These are phyloP conservation scores for Percopsis omiscomaycus DNA, from an alignment of 2,797 vertebrate species.

Conservation along the genomic window DNA sequence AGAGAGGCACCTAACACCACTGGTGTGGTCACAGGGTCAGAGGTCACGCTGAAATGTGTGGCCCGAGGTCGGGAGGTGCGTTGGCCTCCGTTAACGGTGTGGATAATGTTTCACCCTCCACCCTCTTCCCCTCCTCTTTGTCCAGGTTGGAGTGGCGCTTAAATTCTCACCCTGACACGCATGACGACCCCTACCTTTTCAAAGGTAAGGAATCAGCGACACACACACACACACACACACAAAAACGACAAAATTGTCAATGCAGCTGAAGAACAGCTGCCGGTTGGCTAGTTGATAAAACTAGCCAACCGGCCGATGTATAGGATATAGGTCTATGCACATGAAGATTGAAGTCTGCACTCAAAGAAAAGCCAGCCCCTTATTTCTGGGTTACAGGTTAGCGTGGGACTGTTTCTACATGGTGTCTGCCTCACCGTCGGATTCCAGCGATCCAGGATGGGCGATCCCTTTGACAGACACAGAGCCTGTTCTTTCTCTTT, in stretches of 20 bases:
- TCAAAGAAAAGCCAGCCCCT: conserved; percentile 4
- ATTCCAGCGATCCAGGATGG: neutral
- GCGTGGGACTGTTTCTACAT: conserved; percentile 12
- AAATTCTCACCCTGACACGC: conserved; percentile 68
- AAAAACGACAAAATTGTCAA: too few relatives aligned
- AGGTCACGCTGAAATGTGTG: conserved; percentile 80
- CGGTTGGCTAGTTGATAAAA: too few relatives aligned
- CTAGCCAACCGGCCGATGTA: too few relatives aligned
- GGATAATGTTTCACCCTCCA: conserved; percentile 75
- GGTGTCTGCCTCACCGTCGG: neutral
- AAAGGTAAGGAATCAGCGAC: too few relatives aligned
- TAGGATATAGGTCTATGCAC: too few relatives aligned
- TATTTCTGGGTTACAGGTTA: conserved; percentile 26
- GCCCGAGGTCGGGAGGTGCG: conserved; percentile 73
- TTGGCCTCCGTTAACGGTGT: conserved; percentile 73
- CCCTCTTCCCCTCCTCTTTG: conserved; percentile 56
- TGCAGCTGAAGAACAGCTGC: too few relatives aligned
- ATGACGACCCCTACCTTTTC: conserved; percentile 53
- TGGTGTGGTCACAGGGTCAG: conserved; percentile 74
- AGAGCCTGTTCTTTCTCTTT: conserved; percentile 12
- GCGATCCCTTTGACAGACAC: conserved; percentile 16
- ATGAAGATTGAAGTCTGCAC: neutral
- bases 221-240: too few relatives aligned
- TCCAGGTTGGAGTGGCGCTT: conserved; percentile 59
- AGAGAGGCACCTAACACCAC: conserved; percentile 66